Base-by-base conservation (phyloP, 2,113 vertebrate species). In the Chaetodon trifascialis region DNA sequence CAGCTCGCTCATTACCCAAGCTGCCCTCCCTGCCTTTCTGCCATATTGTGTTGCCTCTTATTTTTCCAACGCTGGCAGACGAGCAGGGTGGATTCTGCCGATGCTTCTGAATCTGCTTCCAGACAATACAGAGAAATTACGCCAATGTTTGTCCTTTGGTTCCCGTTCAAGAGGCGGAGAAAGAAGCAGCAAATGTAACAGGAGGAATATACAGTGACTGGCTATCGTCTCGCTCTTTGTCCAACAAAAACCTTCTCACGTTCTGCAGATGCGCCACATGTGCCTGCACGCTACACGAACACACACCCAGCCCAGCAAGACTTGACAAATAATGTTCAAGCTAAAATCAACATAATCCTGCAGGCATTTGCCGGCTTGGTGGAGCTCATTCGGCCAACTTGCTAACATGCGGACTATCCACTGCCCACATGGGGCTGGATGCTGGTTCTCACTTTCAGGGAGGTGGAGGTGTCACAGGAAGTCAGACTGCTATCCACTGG, bases 381-480 rank as follows among this genome's bases (percentile, higher is more conserved):
- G 23, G 42, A 46, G 16, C 67, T 51, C 36, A 11, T 38, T 70
- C 71, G 86, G 86, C 76, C 73, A 90, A 66, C 66, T 69, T 55
- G 88, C 91, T 90, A 88, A 92, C 87, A 90, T 73, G 76, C 71
- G 77, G 52, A 42, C 69, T 54, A 17, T 64, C 66, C 59, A 40
- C 54, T 12, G 74, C 76, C 82, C 89, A 83, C 80, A 66, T 60
- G 81, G 71, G 71, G 63, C 80, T 62, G 40, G 38, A 79, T 82
- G 81, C 62, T 14, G 73, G 65, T 75, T 91, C 90, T 91, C 90
- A 75, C 81, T 90, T 92, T 90, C 82, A 85, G 64, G 69, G 77
- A 73, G 79, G 78, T 67, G 67, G 83, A 88, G 90, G 90, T 94
- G 94, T 93, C 87, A 81, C 80, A 71, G 84, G 91, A 92, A 90